phyloP scores from a whole-genome alignment of 1,140 invertebrate genomes.

The Macrocentrus cingulum region DNA sequence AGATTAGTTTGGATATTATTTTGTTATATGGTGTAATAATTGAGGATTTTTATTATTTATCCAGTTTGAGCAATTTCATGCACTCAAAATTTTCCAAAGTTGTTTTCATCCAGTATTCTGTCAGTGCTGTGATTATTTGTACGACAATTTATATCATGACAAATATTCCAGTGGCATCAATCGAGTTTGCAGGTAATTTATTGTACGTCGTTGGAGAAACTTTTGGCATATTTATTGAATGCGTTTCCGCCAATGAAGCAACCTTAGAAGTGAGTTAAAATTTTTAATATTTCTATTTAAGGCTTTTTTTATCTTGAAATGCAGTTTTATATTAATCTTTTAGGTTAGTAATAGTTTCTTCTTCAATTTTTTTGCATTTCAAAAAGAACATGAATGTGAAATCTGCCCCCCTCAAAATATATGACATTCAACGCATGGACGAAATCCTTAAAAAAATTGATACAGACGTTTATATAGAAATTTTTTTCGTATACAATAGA shows the following conservation, averaged over 20 bases:
- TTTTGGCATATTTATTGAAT: neutral
- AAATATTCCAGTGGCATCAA: neutral
- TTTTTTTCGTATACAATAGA: no score
- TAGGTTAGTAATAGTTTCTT: no score
- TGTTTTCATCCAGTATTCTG: conserved; percentile 9
- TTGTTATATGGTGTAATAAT: neutral
- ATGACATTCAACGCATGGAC: no score
- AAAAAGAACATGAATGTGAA: no score
- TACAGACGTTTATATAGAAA: no score
- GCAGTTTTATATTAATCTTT: no score
- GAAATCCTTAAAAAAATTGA: no score
- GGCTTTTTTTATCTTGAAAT: no score
- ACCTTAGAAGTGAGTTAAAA: conserved; percentile 11
- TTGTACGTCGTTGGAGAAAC: neutral
- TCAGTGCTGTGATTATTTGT: conserved; percentile 1
- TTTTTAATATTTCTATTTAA: no score
- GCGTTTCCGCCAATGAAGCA: neutral
- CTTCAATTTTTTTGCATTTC: no score
- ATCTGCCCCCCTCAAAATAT: no score
- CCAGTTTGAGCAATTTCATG: neutral
- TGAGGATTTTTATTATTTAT: neutral
- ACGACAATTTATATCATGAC: conserved; percentile 2
- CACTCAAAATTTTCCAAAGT: neutral
- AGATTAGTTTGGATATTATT: neutral
- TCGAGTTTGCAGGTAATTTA: neutral